phyloP scores from a whole-genome alignment of 2,113 vertebrate genomes.

The Eonycteris spelaea region DNA sequence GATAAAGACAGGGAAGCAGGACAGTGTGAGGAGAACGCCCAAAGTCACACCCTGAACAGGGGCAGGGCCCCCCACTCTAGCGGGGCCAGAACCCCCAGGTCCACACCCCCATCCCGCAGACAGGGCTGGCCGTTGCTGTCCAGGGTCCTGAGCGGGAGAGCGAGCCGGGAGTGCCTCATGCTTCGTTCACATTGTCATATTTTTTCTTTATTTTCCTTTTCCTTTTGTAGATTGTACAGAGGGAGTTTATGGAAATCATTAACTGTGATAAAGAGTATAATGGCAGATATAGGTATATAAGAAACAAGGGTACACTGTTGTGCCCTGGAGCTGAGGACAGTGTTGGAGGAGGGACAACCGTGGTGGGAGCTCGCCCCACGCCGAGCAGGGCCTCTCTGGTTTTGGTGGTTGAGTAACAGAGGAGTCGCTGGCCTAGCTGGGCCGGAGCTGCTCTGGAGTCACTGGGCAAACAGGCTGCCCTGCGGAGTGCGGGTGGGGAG shows the following conservation, averaged over 20 bases:
- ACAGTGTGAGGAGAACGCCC: neutral
- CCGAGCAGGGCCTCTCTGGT: no score
- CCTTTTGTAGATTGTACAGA: neutral
- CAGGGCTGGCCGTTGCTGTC: neutral
- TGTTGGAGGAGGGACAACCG: neutral
- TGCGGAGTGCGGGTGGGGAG: neutral
- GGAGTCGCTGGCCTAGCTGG: neutral
- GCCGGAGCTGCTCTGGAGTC: neutral
- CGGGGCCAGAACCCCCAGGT: no score
- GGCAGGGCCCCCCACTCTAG: neutral
- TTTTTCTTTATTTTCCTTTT: neutral
- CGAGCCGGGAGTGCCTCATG: neutral
- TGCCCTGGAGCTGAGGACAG: neutral
- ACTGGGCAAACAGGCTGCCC: neutral
- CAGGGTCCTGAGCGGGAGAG: neutral
- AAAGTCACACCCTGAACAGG: neutral
- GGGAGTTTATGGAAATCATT: neutral
- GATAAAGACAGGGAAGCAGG: neutral
- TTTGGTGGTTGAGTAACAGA: neutral
- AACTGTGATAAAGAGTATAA: neutral
- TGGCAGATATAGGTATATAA: neutral
- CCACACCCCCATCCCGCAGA: no score
- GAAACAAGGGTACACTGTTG: neutral
- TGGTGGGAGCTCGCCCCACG: neutral
- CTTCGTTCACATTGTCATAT: neutral